Evolutionary conservation across 2,888 invertebrate species (phyloP).

Genomic region (Glaucopsyche alexis): DNA sequence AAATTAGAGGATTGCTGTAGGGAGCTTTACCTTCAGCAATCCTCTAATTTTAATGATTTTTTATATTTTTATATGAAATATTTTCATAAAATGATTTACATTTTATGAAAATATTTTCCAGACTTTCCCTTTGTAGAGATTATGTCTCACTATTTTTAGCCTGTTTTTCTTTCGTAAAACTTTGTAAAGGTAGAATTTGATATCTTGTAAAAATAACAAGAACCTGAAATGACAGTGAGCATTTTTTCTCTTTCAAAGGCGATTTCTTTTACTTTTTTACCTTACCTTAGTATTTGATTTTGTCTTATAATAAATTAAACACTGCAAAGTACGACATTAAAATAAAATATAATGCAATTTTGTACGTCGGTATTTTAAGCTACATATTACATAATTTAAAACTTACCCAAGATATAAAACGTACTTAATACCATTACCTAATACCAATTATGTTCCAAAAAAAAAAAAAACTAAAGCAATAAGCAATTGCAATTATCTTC

Average conservation of each 20-base stretch:
- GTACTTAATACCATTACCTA: too few species aligned
- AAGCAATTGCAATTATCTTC: slow-evolving; percentile 12
- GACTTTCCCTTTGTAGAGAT: not conserved
- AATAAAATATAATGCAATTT: too few species aligned
- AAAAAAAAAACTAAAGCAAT: not conserved
- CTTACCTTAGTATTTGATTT: not conserved
- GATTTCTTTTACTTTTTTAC: not conserved
- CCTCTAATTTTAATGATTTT: too few species aligned
- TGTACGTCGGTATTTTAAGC: too few species aligned
- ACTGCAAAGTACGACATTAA: too few species aligned
- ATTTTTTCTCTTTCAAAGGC: slow-evolving; percentile 18
- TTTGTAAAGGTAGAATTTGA: slow-evolving; percentile 4
- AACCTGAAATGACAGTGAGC: not conserved
- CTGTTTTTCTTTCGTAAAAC: not conserved
- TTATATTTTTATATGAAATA: too few species aligned
- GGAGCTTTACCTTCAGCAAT: not conserved
- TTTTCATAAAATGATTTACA: too few species aligned
- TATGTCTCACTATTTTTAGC: slow-evolving; percentile 15
- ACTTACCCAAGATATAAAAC: not conserved
- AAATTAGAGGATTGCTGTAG: not conserved
- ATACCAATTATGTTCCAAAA: too few species aligned
- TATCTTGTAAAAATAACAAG: slow-evolving; percentile 24
- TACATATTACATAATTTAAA: not conserved
- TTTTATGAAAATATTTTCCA: slow-evolving; percentile 8
- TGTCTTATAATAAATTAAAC: not conserved